Evolutionary conservation across 2,888 invertebrate genomes (phyloP), one percentile per base, ranked within the genome.

Genomic region (Schrankia costaestrigalis): DNA sequence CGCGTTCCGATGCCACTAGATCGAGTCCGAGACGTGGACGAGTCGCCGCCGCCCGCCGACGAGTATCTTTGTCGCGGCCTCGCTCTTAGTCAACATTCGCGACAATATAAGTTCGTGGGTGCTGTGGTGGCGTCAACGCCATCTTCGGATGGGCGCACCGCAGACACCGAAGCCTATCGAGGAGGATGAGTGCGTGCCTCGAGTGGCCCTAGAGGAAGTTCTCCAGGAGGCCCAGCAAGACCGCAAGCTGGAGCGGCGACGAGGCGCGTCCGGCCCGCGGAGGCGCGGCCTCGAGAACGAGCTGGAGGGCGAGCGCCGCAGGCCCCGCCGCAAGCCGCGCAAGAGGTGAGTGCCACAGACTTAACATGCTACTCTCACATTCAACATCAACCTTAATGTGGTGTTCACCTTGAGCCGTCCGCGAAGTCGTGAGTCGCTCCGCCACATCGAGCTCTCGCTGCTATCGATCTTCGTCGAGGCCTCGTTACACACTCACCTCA

Each of bases 121-220:
- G 63, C 77, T 85, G 85, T 83, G 86, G 86, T 82, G 84, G 84
- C 84, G 85, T 76, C 76, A 79, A 66, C 78, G 81, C 66, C 84
- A 77, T 82, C 79, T 82, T 77, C 77, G 82, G 80, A 82, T 83
- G 81, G 84, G 85, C 82, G 84, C 84, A 70, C 84, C 86, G 80
- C 85, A 82, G 80, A 79, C 81, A 76, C 85, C 81, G 33, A 83
- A 77, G 63, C 71, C 63, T 35, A 75, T 83, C 39, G 81, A 81
- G 40, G 81, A 82, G 31, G 80, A 85, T 77, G 85, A 82, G 33
- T 71, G 67, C 71, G 63, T 72, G 57, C 82, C 81, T 4, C 71
- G 66, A 35, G 65, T 81, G 74, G 76, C 76, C 63, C 46, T 82
- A 65, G 73, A 74, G 18, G 76, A 80, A 48, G 73, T 76, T 50